Percentiles rank a stretch among this genome's conserved stretches.
Evolutionary conservation across 2,797 vertebrate species (phyloP).

Genomic region (Varecia variegata): DNA sequence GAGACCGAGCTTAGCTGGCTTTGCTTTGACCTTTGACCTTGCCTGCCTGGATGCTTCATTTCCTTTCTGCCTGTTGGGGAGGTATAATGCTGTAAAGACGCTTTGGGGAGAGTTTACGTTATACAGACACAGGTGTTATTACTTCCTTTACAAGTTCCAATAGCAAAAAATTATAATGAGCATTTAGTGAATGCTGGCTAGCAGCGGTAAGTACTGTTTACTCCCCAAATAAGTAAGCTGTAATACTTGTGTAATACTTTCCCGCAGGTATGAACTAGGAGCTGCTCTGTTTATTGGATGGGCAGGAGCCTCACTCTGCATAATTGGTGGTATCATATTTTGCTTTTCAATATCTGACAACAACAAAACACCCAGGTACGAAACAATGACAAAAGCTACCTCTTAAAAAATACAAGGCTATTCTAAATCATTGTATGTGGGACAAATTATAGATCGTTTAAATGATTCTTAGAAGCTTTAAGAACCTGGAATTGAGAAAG

Average conservation of each 20-base stretch:
- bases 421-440: neutral
- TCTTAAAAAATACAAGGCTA: neutral
- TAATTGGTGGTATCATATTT: slow-evolving; percentile 92
- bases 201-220: neutral
- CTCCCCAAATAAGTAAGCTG: neutral
- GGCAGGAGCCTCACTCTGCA: slow-evolving; percentile 93
- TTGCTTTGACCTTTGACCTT: neutral
- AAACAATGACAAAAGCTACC: neutral
- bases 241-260: slow-evolving; percentile 62
- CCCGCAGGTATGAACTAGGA: slow-evolving; percentile 94
- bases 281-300: slow-evolving; percentile 95
- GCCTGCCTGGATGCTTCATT: neutral
- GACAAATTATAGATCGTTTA: neutral
- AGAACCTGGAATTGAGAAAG: neutral
- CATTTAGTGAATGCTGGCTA: neutral
- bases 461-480: neutral
- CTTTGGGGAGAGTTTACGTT: neutral
- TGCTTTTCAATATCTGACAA: slow-evolving; percentile 88
- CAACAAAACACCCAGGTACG: slow-evolving; percentile 85
- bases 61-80: neutral
- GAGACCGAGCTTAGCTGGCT: too few relatives aligned
- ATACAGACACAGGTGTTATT: neutral
- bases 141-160: neutral
- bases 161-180: neutral
- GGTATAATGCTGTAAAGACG: neutral